A percentile compares a stretch with the other conserved stretches of the same genome.
Evolutionary conservation across 1,140 invertebrate species (phyloP).

Genomic region (Armadillidium nasatum): DNA sequence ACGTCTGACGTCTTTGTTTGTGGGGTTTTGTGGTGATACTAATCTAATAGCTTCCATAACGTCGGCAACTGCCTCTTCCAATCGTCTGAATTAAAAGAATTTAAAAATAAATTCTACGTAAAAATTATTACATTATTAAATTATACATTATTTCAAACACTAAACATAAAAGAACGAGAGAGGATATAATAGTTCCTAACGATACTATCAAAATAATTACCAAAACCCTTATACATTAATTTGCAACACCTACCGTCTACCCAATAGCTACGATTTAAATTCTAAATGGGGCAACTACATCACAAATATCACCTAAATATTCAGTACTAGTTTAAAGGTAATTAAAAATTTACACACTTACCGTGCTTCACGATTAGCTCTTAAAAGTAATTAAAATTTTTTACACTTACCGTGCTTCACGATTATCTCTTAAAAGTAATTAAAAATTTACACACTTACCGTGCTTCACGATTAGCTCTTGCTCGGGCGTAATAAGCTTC

Average conservation of each 20-base stretch:
- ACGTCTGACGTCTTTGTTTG: constrained; percentile 62
- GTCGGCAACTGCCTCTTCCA: constrained; percentile 61
- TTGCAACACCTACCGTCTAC: constrained; percentile 4
- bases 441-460: constrained; percentile 47
- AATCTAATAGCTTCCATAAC: constrained; percentile 64
- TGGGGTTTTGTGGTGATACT: constrained; percentile 52
- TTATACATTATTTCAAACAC: background rate
- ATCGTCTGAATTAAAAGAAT: constrained; percentile 49
- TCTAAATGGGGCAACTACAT: background rate
- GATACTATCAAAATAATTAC: background rate
- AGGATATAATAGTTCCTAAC: background rate
- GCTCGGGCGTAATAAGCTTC: constrained; percentile 89
- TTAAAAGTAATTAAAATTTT: constrained; percentile 44
- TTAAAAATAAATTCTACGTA: background rate
- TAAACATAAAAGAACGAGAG: background rate
- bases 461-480: constrained; percentile 71
- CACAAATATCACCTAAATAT: too few species aligned
- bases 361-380: constrained; percentile 71
- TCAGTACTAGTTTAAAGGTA: too few species aligned
- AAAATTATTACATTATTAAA: constrained; percentile 14
- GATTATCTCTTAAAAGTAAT: constrained; percentile 62
- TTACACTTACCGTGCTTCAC: constrained; percentile 60
- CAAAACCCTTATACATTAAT: background rate
- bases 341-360: too few species aligned
- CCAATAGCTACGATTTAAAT: background rate